Base-by-base conservation (phyloP, 2,888 invertebrate species). In the Rhagonycha lutea region DNA sequence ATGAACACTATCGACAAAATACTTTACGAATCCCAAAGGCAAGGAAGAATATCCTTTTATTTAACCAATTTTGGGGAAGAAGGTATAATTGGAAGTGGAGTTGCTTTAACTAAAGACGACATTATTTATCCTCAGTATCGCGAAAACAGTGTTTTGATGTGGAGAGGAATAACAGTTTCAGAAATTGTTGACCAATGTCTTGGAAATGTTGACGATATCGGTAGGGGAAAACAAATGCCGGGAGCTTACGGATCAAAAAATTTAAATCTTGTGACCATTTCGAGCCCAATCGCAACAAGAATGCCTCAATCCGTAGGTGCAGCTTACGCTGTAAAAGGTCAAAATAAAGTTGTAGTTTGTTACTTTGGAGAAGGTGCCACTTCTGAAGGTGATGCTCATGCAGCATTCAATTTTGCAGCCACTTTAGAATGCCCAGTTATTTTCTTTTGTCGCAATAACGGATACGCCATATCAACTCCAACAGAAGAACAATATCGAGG, bases 21-120 rank as follows among this genome's bases (percentile, higher is more conserved):
- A 83, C 87, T 99, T 72, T 99, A 99, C 83, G 99, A 99, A 88
- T 98, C 98, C 72, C 98, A 98, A 87, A 86, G 92, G 88, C 91
- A 88, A 84, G 86, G 99, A 0, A 92, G 99, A 76, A 99, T 99
- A 83, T 98, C 98, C 0, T 99, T 99, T 89, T 99, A 99, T 87
- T 98, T 99, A 98, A 99, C 99, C 0, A 98, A 96, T 88, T 96
- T 94, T 84, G 99, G 99, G 0, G 99, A 99, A 88, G 99, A 99
- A 88, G 98, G 96, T 0, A 94, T 95, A 12, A 92, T 99, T 76
- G 98, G 98, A 12, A 97, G 98, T 81, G 98, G 98, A 0, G 97
- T 98, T 0, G 98, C 98, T 1, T 88, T 98, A 7, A 89, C 91
- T 61, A 89, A 91, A 2, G 88, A 92, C 3, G 99, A 99, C 88